Evolutionary conservation across 2,797 vertebrate species (phyloP).

Genomic region (Acanthopagrus latus): DNA sequence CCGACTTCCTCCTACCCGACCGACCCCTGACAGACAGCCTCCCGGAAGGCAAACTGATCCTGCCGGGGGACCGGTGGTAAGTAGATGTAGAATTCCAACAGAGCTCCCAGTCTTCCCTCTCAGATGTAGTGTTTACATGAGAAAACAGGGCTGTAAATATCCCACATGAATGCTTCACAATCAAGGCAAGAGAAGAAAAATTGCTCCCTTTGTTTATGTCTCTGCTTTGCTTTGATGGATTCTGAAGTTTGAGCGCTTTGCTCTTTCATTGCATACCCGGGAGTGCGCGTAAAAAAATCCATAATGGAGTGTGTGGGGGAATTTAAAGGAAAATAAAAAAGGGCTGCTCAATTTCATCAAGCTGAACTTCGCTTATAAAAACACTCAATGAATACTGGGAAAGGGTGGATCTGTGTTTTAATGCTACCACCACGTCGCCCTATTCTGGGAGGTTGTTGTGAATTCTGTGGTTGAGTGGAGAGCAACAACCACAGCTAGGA

Average conservation of each 20-base stretch:
- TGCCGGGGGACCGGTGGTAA: constrained; percentile 61
- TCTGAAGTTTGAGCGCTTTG: constrained; percentile 40
- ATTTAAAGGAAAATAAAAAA: constrained; percentile 53
- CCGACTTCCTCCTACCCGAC: constrained; percentile 58
- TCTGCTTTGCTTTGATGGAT: constrained; percentile 64
- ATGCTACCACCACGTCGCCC: constrained; percentile 71
- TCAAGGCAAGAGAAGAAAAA: constrained; percentile 36
- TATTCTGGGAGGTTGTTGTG: constrained; percentile 84
- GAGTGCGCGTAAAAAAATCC: constrained; percentile 41
- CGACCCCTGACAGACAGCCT: constrained; percentile 50
- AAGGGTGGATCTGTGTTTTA: constrained; percentile 79
- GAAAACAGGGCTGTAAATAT: constrained; percentile 80
- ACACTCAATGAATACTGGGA: constrained; percentile 71
- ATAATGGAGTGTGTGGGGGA: constrained; percentile 15
- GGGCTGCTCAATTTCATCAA: constrained; percentile 70
- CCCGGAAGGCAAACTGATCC: constrained; percentile 31
- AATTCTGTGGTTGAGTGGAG: constrained; percentile 80
- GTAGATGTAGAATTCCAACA: constrained; percentile 82
- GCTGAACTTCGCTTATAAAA: constrained; percentile 69
- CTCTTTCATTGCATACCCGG: constrained; percentile 58
- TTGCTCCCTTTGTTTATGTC: constrained; percentile 40
- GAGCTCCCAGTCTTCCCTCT: constrained; percentile 64
- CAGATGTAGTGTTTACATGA: constrained; percentile 80
- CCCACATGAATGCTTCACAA: constrained; percentile 78
- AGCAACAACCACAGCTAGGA: constrained; percentile 76